phyloP scores from a whole-genome alignment of 2,113 vertebrate species.

The Hemiprocne comata region DNA sequence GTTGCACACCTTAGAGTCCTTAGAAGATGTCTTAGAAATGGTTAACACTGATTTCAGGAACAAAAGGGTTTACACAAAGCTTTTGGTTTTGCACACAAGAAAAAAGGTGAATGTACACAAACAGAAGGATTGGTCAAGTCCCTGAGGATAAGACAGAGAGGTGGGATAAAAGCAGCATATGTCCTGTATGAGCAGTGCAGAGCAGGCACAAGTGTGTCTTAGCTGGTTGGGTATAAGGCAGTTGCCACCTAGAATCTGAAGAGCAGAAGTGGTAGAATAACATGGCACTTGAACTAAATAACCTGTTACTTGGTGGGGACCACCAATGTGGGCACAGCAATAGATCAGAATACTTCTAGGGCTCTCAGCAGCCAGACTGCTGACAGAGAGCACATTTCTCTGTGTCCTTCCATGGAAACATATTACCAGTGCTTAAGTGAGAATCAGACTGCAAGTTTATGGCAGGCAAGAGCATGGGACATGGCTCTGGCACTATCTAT shows the following conservation, averaged over 20 bases:
- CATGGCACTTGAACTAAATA: not conserved
- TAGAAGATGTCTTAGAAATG: not conserved
- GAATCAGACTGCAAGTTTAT: not conserved
- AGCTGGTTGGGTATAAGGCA: accelerated
- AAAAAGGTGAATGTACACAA: not conserved
- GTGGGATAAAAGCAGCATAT: not conserved
- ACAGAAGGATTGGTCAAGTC: not conserved
- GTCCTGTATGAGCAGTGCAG: not conserved
- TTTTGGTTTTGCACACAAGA: not conserved
- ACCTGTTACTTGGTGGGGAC: not conserved
- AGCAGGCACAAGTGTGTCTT: accelerated
- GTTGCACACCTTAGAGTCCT: not conserved
- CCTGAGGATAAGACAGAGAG: accelerated
- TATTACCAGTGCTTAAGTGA: not conserved
- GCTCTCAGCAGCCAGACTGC: not conserved
- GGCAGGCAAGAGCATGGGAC: not conserved
- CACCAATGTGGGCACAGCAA: no score
- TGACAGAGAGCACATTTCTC: not conserved
- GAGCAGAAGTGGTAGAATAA: not conserved
- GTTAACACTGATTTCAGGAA: not conserved
- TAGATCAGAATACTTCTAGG: not conserved
- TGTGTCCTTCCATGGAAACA: not conserved
- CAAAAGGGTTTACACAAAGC: not conserved
- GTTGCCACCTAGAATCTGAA: not conserved
- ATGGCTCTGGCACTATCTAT: not conserved